Conservation (phyloP, 2,797 vertebrate genomes). For the Corythornis leucogaster region DNA sequence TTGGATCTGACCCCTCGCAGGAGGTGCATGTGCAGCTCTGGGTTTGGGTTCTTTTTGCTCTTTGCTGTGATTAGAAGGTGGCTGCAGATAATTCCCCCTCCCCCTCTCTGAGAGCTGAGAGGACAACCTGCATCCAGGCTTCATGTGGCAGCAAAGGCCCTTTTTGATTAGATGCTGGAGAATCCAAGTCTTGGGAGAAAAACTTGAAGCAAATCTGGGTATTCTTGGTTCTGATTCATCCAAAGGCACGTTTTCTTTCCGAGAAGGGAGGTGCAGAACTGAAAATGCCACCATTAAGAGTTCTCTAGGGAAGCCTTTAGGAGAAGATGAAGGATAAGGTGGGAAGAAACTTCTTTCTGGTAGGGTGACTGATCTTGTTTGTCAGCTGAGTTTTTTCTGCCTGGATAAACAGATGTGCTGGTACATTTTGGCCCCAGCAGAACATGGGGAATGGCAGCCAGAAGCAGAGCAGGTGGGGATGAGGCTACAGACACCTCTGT, state of each 20-base stretch:
- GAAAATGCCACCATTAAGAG: neutral
- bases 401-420: accelerated
- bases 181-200: neutral
- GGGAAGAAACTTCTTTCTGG: neutral
- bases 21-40: accelerated
- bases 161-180: neutral
- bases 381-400: neutral
- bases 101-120: accelerated
- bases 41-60: neutral
- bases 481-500: accelerated
- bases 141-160: accelerated
- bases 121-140: neutral
- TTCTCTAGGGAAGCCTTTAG: neutral
- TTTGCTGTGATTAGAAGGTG: neutral
- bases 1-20: accelerated
- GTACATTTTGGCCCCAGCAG: neutral
- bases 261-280: neutral
- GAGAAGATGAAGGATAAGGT: neutral
- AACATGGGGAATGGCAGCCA: accelerated
- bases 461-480: neutral
- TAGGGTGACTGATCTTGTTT: neutral
- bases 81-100: neutral
- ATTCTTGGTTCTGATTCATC: neutral
- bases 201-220: neutral
- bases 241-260: neutral